These are phyloP conservation scores for Ectemnius continuus DNA, from an alignment of 2,888 invertebrate genomes.

Conservation along the genomic window DNA sequence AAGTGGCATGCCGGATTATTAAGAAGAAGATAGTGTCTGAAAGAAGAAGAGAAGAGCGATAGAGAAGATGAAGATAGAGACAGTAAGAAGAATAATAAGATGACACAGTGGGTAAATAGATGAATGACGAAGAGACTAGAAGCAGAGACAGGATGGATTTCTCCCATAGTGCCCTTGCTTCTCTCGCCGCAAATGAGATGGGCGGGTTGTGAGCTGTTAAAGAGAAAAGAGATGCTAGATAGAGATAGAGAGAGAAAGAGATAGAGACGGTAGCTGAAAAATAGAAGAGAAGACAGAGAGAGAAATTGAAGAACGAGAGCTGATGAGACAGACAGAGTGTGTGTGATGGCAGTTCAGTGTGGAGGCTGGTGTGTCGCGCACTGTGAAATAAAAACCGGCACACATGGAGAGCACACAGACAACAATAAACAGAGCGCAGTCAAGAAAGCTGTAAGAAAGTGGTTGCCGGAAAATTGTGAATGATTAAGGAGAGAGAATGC, in stretches of 20 bases:
- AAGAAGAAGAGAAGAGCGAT: conserved; percentile 41
- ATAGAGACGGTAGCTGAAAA: conserved; percentile 12
- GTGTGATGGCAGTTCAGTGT: conserved; percentile 35
- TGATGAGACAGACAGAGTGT: background rate
- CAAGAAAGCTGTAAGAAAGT: conserved; percentile 19
- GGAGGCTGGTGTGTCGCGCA: conserved; percentile 11
- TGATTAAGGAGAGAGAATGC: background rate
- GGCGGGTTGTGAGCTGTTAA: conserved; percentile 31
- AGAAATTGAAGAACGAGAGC: conserved; percentile 49
- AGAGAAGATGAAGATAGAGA: conserved; percentile 41
- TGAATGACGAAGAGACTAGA: conserved; percentile 39
- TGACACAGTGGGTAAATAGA: conserved; percentile 39
- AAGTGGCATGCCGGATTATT: conserved; percentile 47
- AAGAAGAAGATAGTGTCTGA: conserved; percentile 48
- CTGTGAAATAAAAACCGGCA: conserved; percentile 1
- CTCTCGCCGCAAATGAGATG: too few species aligned
- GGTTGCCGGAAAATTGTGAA: background rate
- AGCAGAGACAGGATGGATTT: conserved; percentile 27
- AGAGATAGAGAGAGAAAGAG: too few species aligned
- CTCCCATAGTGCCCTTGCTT: too few species aligned
- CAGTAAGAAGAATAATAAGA: conserved; percentile 27
- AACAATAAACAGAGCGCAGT: conserved; percentile 22
- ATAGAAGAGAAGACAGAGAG: conserved; percentile 43
- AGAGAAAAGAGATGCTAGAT: background rate
- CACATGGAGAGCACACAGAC: conserved; percentile 14